Conservation (phyloP, 2,113 vertebrate species). For the Zeus faber region DNA sequence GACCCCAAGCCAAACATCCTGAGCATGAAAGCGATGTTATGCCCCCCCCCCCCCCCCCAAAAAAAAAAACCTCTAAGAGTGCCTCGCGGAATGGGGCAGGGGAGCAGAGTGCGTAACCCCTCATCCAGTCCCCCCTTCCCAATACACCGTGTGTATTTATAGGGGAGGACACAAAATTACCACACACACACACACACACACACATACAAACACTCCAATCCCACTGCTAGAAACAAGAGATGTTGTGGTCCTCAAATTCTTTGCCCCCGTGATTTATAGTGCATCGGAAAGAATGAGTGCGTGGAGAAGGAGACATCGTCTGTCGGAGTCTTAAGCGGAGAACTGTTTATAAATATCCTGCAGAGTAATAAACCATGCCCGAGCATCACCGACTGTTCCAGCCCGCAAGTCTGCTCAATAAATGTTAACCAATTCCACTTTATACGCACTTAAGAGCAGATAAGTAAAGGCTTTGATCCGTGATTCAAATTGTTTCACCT, state of each 20-base stretch:
- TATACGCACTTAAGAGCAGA: slow-evolving; percentile 28
- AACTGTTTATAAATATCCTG: slow-evolving; percentile 61
- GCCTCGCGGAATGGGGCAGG: neutral
- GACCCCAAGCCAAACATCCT: slow-evolving; percentile 30
- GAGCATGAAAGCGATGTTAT: slow-evolving; percentile 37
- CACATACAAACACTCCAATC: slow-evolving; percentile 28
- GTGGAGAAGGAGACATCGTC: slow-evolving; percentile 32
- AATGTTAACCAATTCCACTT: slow-evolving; percentile 33
- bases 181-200: slow-evolving; percentile 21
- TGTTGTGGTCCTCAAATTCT: slow-evolving; percentile 39
- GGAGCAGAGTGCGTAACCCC: slow-evolving; percentile 9
- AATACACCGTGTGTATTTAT: slow-evolving; percentile 56
- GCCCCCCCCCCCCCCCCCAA: slow-evolving; percentile 8
- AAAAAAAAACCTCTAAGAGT: too few species aligned
- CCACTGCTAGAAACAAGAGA: slow-evolving; percentile 33
- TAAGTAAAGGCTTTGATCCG: slow-evolving; percentile 29
- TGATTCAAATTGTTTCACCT: neutral
- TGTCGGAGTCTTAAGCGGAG: slow-evolving; percentile 40
- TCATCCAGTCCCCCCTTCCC: slow-evolving; percentile 31
- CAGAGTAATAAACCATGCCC: slow-evolving; percentile 47
- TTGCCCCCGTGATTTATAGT: slow-evolving; percentile 50
- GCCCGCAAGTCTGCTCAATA: slow-evolving; percentile 39
- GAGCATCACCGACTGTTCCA: slow-evolving; percentile 26
- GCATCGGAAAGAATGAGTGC: slow-evolving; percentile 41
- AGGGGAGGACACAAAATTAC: slow-evolving; percentile 45